Conservation (phyloP, 2,888 invertebrate genomes). For the Limenitis camilla region DNA sequence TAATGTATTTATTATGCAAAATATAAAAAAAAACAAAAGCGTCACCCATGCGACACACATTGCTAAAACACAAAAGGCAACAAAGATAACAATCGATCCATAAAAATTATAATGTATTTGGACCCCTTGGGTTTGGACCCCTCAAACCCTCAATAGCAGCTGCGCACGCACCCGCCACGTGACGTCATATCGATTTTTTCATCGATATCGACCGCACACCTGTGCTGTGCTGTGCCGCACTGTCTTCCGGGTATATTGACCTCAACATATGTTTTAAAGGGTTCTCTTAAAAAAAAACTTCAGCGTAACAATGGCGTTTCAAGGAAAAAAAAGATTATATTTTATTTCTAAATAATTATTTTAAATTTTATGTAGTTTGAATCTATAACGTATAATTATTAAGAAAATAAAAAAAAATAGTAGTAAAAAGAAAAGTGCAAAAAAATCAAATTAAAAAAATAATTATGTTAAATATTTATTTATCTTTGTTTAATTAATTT, state of each 20-base stretch:
- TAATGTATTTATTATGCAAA: not conserved
- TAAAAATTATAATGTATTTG: conserved; percentile 5
- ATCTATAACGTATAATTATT: no score
- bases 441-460: no score
- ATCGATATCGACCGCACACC: conserved; percentile 69
- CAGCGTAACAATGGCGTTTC: not conserved
- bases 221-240: conserved; percentile 51
- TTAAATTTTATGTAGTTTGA: no score
- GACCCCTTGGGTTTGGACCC: conserved; percentile 50
- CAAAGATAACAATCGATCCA: conserved; percentile 3
- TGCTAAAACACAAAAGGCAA: conserved; percentile 1
- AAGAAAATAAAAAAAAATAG: no score
- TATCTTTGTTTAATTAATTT: no score
- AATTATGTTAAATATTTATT: no score
- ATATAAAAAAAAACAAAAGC: not conserved
- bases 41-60: not conserved
- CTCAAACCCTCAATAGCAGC: conserved; percentile 54
- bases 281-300: conserved; percentile 10
- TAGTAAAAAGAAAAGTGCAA: no score
- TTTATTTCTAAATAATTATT: no score
- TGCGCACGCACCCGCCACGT: conserved; percentile 56
- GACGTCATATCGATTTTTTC: conserved; percentile 66
- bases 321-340: no score
- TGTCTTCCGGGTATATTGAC: conserved; percentile 56
- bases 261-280: conserved; percentile 15